Evolutionary conservation across 2,888 invertebrate species (phyloP).

Genomic region (Chloromyia formosa): DNA sequence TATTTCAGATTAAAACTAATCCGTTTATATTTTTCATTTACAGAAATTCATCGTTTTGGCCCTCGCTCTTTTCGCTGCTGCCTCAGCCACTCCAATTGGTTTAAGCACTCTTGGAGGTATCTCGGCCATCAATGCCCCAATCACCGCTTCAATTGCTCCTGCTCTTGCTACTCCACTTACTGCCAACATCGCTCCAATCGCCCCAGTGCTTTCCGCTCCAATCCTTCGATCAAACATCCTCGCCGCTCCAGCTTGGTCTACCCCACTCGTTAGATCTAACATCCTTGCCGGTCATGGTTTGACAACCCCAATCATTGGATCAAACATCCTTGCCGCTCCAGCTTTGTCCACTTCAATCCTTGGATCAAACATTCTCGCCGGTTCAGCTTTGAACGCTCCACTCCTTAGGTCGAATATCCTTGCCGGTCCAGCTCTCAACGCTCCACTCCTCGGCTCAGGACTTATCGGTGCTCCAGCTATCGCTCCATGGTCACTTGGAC

Average conservation of each 20-base stretch:
- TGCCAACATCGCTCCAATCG: not conserved
- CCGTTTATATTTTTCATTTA: too few relatives aligned
- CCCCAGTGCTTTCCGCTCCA: not conserved
- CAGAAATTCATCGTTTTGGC: not conserved
- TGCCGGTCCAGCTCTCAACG: not conserved
- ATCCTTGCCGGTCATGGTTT: not conserved
- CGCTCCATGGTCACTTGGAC: not conserved
- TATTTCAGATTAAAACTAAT: too few relatives aligned
- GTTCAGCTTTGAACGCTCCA: not conserved
- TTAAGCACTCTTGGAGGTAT: not conserved
- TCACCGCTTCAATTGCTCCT: not conserved
- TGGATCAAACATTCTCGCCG: not conserved
- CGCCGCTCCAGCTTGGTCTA: not conserved
- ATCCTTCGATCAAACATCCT: not conserved
- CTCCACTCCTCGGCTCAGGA: not conserved
- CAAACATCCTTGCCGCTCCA: not conserved
- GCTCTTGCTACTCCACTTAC: not conserved
- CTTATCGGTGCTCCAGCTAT: not conserved
- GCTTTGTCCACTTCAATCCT: not conserved
- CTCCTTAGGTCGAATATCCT: not conserved
- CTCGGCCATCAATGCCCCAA: not conserved
- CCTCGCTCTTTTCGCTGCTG: not conserved
- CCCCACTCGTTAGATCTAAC: not conserved
- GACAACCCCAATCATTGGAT: not conserved
- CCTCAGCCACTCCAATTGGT: not conserved